These are phyloP conservation scores for Trichopria drosophilae DNA, from an alignment of 2,888 invertebrate species.

Conservation along the genomic window DNA sequence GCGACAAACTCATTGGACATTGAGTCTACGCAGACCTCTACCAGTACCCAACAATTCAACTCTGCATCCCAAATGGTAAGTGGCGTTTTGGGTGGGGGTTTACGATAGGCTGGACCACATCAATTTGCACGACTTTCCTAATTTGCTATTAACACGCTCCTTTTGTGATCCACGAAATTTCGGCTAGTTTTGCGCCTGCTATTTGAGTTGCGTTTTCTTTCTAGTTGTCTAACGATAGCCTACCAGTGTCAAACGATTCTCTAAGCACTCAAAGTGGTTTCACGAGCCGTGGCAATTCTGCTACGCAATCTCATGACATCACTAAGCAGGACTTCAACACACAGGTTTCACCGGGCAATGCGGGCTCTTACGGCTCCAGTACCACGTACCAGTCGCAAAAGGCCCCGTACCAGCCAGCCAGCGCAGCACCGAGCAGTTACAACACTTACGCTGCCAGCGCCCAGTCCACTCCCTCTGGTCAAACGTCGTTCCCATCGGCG, in stretches of 20 bases:
- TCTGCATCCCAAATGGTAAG: constrained; percentile 51
- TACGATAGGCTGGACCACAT: background rate
- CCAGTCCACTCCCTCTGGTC: constrained; percentile 56
- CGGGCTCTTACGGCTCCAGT: constrained; percentile 46
- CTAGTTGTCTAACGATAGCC: constrained; percentile 55
- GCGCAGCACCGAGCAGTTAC: constrained; percentile 48
- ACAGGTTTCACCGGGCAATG: constrained; percentile 52
- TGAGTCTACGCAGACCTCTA: constrained; percentile 47
- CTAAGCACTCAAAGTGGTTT: constrained; percentile 51
- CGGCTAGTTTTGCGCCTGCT: no score
- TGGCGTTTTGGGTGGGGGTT: constrained; percentile 9
- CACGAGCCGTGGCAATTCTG: constrained; percentile 41
- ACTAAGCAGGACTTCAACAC: constrained; percentile 49
- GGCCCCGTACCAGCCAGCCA: constrained; percentile 58
- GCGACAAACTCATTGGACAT: constrained; percentile 50
- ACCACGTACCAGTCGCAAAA: constrained; percentile 54
- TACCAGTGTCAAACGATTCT: constrained; percentile 54
- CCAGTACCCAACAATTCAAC: constrained; percentile 48
- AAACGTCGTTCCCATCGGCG: constrained; percentile 61
- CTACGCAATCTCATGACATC: constrained; percentile 46
- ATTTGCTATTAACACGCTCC: no score
- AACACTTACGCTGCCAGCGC: constrained; percentile 61
- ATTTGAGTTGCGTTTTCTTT: constrained; percentile 19
- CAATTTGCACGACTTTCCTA: no score
- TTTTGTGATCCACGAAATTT: no score